Evolutionary conservation across 2,113 vertebrate genomes (phyloP), one percentile per base, ranked within the genome.

Genomic region (Amazona vittata): DNA sequence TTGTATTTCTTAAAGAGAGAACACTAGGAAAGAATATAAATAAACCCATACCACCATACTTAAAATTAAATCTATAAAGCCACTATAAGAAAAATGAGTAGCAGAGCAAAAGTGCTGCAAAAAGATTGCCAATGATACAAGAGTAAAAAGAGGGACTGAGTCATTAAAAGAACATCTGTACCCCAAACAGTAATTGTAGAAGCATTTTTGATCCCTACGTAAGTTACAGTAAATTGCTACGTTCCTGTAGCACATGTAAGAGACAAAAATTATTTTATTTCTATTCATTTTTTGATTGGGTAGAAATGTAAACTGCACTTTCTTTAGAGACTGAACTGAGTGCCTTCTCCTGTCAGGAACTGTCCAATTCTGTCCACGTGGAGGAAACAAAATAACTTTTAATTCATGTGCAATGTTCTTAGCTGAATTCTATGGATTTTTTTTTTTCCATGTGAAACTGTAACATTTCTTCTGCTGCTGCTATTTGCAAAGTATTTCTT

Each of bases 401-500:
- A 25, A 53, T 77, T 59, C 46, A 21, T 46, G 22, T 63, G 17
- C 12, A 52, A 4, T 6, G 7, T 60, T 83, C 74, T 82, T 68
- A 78, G 46, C 25, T 89, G 49, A 68, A 89, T 86, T 92, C 55
- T 43, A 78, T 76, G 44, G 21, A 11, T 39, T 60, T 78, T 55
- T 37, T 37, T 35, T 86, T 65, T 15, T 21, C 44, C 65, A 15
- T n/a, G 33, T 82, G 50, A 44, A 81, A 67, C 14, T 24, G 25
- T 64, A 57, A 9, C 69, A 55, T 62, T 63, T 90, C 14, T 60
- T 18, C 22, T 82, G 33, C 33, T 86, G 6, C 39, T 78, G 31
- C 11, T 74, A 13, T 83, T 89, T 91, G 29, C 44, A 86, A 92
- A 52, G 78, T 55, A 43, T 76, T 94, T 95, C 64, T 92, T 90